Percentiles rank a stretch among this genome's conserved stretches.
Conservation (phyloP, 2,888 invertebrate species). For the Taenaris catops region DNA sequence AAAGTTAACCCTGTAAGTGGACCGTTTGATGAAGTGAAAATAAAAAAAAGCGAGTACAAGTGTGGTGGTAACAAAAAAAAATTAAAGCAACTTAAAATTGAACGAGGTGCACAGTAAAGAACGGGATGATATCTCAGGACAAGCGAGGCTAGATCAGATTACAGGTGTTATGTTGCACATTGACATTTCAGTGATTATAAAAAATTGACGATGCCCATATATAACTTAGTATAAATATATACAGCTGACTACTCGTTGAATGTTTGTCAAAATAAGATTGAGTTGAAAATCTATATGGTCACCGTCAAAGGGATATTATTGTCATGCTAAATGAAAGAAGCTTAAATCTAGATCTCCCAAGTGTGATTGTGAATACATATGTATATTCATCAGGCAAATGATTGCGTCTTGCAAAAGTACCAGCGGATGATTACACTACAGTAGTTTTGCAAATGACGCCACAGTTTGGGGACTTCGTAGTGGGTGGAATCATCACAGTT, state of each 20-base stretch:
- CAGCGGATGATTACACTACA: slow-evolving; percentile 39
- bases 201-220: slow-evolving; percentile 45
- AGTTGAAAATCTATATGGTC: slow-evolving; percentile 16
- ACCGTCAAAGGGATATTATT: slow-evolving; percentile 61
- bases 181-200: slow-evolving; percentile 65
- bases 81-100: slow-evolving; percentile 76
- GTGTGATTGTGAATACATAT: slow-evolving; percentile 56
- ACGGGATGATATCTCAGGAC: slow-evolving; percentile 76
- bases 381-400: slow-evolving; percentile 65
- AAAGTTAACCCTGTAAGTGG: slow-evolving; percentile 79
- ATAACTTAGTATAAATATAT: too few relatives aligned
- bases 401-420: slow-evolving; percentile 71
- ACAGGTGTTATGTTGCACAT: slow-evolving; percentile 74
- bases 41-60: slow-evolving; percentile 73
- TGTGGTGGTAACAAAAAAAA: slow-evolving; percentile 70
- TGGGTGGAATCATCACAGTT: slow-evolving; percentile 35
- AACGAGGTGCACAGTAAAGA: slow-evolving; percentile 78
- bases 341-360: slow-evolving; percentile 73
- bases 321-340: slow-evolving; percentile 74
- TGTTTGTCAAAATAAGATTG: too few relatives aligned
- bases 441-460: slow-evolving; percentile 68
- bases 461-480: slow-evolving; percentile 51
- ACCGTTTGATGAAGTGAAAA: slow-evolving; percentile 77
- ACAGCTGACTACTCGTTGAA: too few relatives aligned
- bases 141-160: slow-evolving; percentile 75